Percentiles rank a stretch among this genome's conserved stretches.
Evolutionary conservation across 23 tunicate genomes (phyloP).

Genomic region (Corella eumyota): DNA sequence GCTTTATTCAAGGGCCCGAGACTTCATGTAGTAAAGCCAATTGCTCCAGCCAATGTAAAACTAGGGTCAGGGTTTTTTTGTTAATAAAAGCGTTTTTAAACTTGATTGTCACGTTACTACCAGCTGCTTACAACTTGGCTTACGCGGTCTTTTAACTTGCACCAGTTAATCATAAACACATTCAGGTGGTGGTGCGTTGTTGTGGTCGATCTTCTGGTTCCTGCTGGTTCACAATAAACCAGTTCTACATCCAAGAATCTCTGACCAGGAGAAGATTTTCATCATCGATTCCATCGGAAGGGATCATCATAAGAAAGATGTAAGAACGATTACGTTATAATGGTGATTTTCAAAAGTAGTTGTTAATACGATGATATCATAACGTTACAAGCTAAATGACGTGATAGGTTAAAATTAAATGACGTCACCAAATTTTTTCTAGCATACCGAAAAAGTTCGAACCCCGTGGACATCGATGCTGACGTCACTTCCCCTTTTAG

Average conservation of each 20-base stretch:
- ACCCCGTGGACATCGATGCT: slow-evolving; percentile 82
- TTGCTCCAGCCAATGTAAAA: too few relatives aligned
- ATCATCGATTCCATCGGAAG: slow-evolving; percentile 52
- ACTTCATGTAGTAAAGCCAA: too few relatives aligned
- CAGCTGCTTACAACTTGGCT: too few relatives aligned
- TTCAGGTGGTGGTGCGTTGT: slow-evolving; percentile 24
- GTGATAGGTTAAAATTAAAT: too few relatives aligned
- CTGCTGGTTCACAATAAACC: slow-evolving; percentile 54
- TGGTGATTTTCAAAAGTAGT: too few relatives aligned
- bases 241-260: slow-evolving; percentile 72
- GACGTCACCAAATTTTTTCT: not conserved
- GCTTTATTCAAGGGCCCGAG: too few relatives aligned
- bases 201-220: slow-evolving; percentile 70
- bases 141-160: not conserved
- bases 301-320: slow-evolving; percentile 16
- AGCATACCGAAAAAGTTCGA: slow-evolving; percentile 23
- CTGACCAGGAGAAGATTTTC: slow-evolving; percentile 71
- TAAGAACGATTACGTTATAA: too few relatives aligned
- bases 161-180: not conserved
- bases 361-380: too few relatives aligned
- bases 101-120: too few relatives aligned
- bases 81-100: too few relatives aligned
- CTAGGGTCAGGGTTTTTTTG: too few relatives aligned
- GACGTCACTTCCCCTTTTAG: slow-evolving; percentile 73
- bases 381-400: too few relatives aligned